Conservation (phyloP, 2,888 invertebrate species). For the Nudaria mundana region DNA sequence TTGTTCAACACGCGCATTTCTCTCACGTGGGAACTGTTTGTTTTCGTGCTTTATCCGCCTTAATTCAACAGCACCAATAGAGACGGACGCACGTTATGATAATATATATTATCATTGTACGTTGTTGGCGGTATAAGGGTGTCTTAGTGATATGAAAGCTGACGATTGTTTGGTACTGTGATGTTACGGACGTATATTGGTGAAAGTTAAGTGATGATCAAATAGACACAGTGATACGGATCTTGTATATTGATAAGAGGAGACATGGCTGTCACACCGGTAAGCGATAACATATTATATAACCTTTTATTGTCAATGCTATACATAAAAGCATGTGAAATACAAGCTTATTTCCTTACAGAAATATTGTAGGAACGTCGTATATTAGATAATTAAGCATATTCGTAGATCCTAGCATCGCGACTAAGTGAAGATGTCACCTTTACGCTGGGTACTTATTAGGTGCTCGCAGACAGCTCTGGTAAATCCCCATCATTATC, state of each 20-base stretch:
- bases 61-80: conserved; percentile 52
- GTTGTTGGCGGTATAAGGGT: conserved; percentile 37
- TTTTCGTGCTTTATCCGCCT: conserved; percentile 64
- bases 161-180: conserved; percentile 56
- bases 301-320: too few relatives aligned
- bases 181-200: conserved; percentile 42
- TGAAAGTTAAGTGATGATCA: conserved; percentile 73
- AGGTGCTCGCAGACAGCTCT: too few relatives aligned
- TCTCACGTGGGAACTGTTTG: conserved; percentile 73
- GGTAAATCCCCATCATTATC: too few relatives aligned
- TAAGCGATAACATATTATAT: conserved; percentile 42
- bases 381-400: too few relatives aligned
- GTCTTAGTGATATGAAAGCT: conserved; percentile 51
- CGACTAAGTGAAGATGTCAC: too few relatives aligned
- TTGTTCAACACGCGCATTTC: conserved; percentile 70
- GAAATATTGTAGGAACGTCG: too few relatives aligned
- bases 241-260: conserved; percentile 54
- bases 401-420: too few relatives aligned
- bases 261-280: conserved; percentile 64
- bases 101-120: conserved; percentile 35
- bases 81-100: conserved; percentile 55
- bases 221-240: conserved; percentile 60
- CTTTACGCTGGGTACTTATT: too few relatives aligned
- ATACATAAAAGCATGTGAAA: too few relatives aligned
- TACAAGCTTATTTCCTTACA: too few relatives aligned